phyloP scores from a whole-genome alignment of 2,888 invertebrate species.

The Athalia rosae region DNA sequence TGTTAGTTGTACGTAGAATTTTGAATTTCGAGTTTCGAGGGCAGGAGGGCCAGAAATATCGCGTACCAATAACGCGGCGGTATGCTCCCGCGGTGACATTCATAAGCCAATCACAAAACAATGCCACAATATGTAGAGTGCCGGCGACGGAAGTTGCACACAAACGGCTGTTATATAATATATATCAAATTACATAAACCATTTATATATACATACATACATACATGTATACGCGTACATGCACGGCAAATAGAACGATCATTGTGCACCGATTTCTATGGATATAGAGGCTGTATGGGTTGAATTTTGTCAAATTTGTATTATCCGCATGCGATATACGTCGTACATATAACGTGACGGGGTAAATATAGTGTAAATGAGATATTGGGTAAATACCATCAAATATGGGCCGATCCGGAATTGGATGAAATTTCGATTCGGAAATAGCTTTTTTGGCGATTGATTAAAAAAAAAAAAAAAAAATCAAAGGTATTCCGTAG shows the following conservation, averaged over 20 bases:
- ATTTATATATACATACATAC: neutral
- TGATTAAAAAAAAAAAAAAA: too few relatives aligned
- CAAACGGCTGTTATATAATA: neutral
- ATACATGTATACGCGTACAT: neutral
- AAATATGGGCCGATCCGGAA: too few relatives aligned
- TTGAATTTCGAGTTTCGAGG: neutral
- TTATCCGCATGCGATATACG: too few relatives aligned
- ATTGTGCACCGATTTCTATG: too few relatives aligned
- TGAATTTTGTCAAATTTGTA: too few relatives aligned
- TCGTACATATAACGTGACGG: too few relatives aligned
- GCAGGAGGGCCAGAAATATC: neutral
- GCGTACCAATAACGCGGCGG: neutral
- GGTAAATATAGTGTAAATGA: too few relatives aligned
- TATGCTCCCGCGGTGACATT: constrained; percentile 11
- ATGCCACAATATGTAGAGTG: constrained; percentile 11
- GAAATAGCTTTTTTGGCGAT: too few relatives aligned
- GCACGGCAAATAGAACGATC: neutral
- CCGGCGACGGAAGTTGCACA: constrained; percentile 32
- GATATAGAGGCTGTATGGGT: too few relatives aligned
- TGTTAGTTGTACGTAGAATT: neutral
- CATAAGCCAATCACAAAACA: constrained; percentile 43
- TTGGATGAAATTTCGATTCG: too few relatives aligned
- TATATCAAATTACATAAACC: constrained; percentile 23
- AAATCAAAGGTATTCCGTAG: too few relatives aligned
- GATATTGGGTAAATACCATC: too few relatives aligned